Conservation (phyloP, 2,113 vertebrate genomes). For the Brienomyrus brachyistius region DNA sequence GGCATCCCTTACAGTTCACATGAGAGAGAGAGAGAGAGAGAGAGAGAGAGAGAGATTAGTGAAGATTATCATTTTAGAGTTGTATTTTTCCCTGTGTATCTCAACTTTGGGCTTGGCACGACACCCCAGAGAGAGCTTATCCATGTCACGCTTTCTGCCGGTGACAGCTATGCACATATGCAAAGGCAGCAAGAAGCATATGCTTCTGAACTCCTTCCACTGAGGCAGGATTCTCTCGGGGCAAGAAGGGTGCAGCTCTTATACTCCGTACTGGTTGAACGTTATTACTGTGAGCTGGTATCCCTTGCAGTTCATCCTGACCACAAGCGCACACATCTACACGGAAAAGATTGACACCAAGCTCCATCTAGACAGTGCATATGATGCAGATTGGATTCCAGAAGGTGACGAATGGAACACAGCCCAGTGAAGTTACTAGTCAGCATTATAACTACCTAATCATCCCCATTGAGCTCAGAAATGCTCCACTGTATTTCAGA, state of each 20-base stretch:
- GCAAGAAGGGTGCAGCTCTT: background rate
- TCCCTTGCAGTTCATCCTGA: background rate
- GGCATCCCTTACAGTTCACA: background rate
- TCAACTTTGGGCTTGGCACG: background rate
- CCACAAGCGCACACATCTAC: background rate
- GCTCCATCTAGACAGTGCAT: background rate
- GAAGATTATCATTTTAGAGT: background rate
- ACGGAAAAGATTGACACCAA: background rate
- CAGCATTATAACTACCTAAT: background rate
- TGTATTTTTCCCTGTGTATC: background rate
- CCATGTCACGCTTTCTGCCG: background rate
- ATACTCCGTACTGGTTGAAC: background rate
- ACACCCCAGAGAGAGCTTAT: background rate
- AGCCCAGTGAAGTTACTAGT: background rate
- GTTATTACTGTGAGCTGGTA: background rate
- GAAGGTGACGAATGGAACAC: background rate
- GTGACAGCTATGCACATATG: background rate
- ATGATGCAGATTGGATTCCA: background rate
- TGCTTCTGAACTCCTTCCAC: background rate
- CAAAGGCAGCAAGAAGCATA: background rate
- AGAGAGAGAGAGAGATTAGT: background rate
- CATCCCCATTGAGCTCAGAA: background rate
- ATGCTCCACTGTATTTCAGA: background rate
- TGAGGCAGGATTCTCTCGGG: background rate
- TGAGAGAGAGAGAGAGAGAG: too few relatives aligned